Percentiles rank a stretch among this genome's conserved stretches.
phyloP scores from a whole-genome alignment of 1,140 invertebrate species.

The Oncopeltus fasciatus region DNA sequence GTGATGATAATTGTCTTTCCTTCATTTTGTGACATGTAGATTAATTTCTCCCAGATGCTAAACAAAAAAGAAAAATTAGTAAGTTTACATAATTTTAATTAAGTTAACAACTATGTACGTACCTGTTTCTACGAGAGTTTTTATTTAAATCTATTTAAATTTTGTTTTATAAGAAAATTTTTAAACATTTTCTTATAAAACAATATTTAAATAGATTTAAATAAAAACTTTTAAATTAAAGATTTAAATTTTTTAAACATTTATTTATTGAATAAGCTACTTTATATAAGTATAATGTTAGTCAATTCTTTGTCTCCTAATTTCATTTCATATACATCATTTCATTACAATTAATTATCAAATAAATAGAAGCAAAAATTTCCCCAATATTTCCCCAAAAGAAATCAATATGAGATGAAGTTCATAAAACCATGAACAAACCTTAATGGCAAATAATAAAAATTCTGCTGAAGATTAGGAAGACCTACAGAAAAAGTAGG shows the following conservation, averaged over 20 bases:
- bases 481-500: too few species aligned
- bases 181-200: not conserved
- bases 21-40: slow-evolving; percentile 22
- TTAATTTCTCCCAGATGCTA: slow-evolving; percentile 23
- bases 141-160: not conserved
- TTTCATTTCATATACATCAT: not conserved
- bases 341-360: not conserved
- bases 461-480: too few species aligned
- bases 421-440: too few species aligned
- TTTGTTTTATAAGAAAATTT: not conserved
- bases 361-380: not conserved
- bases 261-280: too few species aligned
- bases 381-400: too few species aligned
- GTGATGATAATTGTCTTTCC: slow-evolving; percentile 70
- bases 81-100: not conserved
- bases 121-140: not conserved
- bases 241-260: too few species aligned
- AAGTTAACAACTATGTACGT: not conserved
- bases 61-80: not conserved
- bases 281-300: too few species aligned
- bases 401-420: too few species aligned
- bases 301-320: too few species aligned
- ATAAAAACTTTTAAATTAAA: too few species aligned
- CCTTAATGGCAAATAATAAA: too few species aligned
- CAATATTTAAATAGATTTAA: not conserved